Conservation (phyloP, 2,888 invertebrate genomes). For the Dasypolia templi region DNA sequence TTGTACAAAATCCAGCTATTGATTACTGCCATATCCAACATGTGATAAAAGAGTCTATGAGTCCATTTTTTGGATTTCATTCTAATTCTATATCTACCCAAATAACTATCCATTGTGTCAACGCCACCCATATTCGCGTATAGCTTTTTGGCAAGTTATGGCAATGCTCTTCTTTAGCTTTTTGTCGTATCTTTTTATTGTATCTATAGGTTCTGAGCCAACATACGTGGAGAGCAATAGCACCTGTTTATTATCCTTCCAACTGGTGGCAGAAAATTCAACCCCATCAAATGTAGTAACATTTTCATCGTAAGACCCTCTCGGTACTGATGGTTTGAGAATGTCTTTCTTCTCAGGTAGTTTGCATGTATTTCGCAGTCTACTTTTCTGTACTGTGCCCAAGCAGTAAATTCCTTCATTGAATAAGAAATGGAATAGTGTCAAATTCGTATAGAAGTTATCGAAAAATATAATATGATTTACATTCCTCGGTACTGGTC, state of each 20-base stretch:
- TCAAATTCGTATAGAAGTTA: conserved; percentile 4
- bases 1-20: conserved; percentile 4
- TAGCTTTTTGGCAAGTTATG: conserved; percentile 12
- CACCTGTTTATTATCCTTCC: conserved; percentile 18
- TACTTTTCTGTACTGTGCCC: conserved; percentile 20
- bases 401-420: conserved; percentile 21
- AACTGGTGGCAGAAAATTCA: conserved; percentile 14
- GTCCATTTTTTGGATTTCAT: conserved; percentile 28
- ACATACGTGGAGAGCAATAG: conserved; percentile 3
- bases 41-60: conserved; percentile 11
- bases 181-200: conserved; percentile 15
- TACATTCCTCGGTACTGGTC: conserved; percentile 34
- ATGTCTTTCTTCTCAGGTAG: conserved; percentile 17
- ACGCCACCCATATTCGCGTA: conserved; percentile 21
- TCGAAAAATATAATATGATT: conserved; percentile 21
- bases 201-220: conserved; percentile 20
- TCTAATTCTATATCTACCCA: conserved; percentile 1
- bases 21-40: background rate
- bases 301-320: conserved; percentile 22
- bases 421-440: conserved; percentile 23
- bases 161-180: conserved; percentile 2
- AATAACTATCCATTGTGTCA: conserved; percentile 3
- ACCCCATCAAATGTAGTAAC: conserved; percentile 9
- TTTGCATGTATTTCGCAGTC: conserved; percentile 21
- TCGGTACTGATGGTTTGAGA: conserved; percentile 25